phyloP scores from a whole-genome alignment of 1,140 invertebrate species.

The Hycleus cichorii region DNA sequence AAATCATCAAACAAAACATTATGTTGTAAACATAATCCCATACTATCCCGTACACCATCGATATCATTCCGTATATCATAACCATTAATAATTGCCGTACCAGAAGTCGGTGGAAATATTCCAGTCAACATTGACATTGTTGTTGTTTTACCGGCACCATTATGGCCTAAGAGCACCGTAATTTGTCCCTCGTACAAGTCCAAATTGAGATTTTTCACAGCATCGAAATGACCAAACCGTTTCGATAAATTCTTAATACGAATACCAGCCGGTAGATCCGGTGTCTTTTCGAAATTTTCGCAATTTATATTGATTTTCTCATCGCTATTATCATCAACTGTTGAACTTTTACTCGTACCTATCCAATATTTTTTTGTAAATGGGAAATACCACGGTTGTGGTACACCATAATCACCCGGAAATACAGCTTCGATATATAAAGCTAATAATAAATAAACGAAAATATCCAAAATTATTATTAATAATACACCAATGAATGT shows the following conservation, averaged over 20 bases:
- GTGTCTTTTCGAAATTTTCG: constrained; percentile 27
- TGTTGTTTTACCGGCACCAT: constrained; percentile 63
- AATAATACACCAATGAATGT: constrained; percentile 56
- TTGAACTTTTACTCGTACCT: constrained; percentile 1
- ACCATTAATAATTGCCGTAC: constrained; percentile 61
- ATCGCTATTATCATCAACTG: too few species aligned
- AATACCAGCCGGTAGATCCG: constrained; percentile 48
- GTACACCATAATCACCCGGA: constrained; percentile 63
- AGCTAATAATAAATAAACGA: constrained; percentile 60
- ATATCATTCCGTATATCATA: constrained; percentile 57
- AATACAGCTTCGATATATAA: constrained; percentile 67
- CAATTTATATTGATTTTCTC: too few species aligned
- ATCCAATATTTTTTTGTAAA: constrained; percentile 45
- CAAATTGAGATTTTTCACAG: constrained; percentile 47
- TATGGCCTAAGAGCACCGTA: constrained; percentile 72
- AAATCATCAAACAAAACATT: constrained; percentile 77
- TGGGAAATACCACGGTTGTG: constrained; percentile 67
- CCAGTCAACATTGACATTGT: constrained; percentile 78
- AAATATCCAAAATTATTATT: constrained; percentile 57
- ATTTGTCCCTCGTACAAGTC: constrained; percentile 62
- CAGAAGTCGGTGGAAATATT: constrained; percentile 55
- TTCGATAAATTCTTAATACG: constrained; percentile 57
- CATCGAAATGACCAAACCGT: constrained; percentile 50
- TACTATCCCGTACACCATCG: constrained; percentile 53
- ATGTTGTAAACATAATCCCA: constrained; percentile 91